phyloP scores from a whole-genome alignment of 1,140 invertebrate species.

The Aphidius gifuensis region DNA sequence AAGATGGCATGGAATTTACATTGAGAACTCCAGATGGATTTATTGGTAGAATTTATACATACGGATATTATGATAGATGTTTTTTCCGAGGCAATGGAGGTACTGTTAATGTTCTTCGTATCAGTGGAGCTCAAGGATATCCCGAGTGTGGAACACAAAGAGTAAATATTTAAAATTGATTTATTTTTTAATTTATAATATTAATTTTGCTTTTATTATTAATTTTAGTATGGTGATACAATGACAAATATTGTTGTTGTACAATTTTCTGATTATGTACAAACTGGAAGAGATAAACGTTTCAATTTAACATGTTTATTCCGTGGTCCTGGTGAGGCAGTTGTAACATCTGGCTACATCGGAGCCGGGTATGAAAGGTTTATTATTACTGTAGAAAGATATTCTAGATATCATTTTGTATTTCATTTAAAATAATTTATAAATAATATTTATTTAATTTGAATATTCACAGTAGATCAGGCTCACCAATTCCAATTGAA shows the following conservation, averaged over 20 bases:
- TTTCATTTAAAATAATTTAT: neutral
- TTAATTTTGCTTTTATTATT: conserved; percentile 12
- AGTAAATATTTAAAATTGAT: conserved; percentile 49
- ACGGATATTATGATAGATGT: conserved; percentile 87
- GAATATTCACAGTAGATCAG: conserved; percentile 62
- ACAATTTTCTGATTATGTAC: conserved; percentile 89
- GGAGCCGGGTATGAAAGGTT: conserved; percentile 74
- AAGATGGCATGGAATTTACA: conserved; percentile 92
- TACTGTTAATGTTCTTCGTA: conserved; percentile 75
- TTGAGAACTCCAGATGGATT: conserved; percentile 84
- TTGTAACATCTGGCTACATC: conserved; percentile 90
- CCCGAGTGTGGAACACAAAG: conserved; percentile 86
- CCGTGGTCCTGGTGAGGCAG: conserved; percentile 84
- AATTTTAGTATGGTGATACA: conserved; percentile 78
- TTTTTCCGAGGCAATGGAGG: conserved; percentile 88
- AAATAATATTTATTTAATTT: conserved; percentile 14
- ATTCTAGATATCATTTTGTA: neutral
- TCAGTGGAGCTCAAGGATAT: conserved; percentile 84
- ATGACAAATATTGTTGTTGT: conserved; percentile 93
- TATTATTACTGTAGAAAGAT: conserved; percentile 32
- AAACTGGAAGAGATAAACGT: conserved; percentile 84
- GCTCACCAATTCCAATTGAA: conserved; percentile 87
- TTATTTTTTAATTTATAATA: conserved; percentile 2
- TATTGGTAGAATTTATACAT: conserved; percentile 85
- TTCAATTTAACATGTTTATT: conserved; percentile 91